Conservation (phyloP, 2,888 invertebrate species). For the Drosophila ustulata region DNA sequence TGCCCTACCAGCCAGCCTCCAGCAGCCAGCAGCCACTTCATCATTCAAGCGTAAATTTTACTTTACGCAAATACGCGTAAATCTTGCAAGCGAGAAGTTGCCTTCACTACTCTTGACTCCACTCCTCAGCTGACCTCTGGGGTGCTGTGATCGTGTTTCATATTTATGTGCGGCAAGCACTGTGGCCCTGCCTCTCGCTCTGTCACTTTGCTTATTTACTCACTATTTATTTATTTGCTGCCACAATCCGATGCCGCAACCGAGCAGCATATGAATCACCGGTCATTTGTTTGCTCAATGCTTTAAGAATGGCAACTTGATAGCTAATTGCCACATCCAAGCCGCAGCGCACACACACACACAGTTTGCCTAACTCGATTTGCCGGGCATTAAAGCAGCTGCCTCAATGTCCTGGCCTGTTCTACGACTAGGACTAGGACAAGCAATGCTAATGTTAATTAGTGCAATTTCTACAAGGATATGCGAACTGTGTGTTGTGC, state of each 20-base stretch:
- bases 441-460: conserved; percentile 33
- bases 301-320: conserved; percentile 7
- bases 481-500: background rate
- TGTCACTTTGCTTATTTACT: conserved; percentile 63
- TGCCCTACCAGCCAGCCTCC: background rate
- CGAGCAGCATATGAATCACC: conserved; percentile 33
- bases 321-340: background rate
- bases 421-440: background rate
- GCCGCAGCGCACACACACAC: background rate
- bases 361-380: conserved; percentile 42
- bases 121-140: conserved; percentile 42
- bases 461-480: conserved; percentile 27
- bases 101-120: background rate
- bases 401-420: conserved; percentile 26
- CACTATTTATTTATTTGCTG: conserved; percentile 58
- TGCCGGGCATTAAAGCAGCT: conserved; percentile 9
- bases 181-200: background rate
- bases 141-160: conserved; percentile 60
- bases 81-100: conserved; percentile 54
- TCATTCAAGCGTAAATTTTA: conserved; percentile 75
- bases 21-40: conserved; percentile 52
- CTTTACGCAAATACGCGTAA: conserved; percentile 78
- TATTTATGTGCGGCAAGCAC: conserved; percentile 57
- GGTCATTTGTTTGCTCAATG: conserved; percentile 38
- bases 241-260: conserved; percentile 14